These are phyloP conservation scores for Nansenia antarctica DNA, from an alignment of 2,113 vertebrate species.

Conservation along the genomic window DNA sequence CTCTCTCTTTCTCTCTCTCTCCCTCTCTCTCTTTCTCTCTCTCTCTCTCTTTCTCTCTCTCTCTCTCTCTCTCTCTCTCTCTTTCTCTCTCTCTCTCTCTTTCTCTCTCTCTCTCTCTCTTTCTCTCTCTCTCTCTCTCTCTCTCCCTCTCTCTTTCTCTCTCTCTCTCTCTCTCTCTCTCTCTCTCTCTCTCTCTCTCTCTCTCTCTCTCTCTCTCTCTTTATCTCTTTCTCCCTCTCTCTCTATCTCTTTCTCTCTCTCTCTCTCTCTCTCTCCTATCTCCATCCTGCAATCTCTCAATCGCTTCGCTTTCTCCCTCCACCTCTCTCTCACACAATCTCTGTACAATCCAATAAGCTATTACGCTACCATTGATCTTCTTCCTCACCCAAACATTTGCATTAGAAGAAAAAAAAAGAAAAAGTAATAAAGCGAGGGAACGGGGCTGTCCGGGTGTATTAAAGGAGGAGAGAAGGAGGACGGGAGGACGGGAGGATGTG, in stretches of 20 bases:
- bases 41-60: constrained; percentile 48
- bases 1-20: neutral
- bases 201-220: too few species aligned
- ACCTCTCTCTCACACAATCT: constrained; percentile 50
- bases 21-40: neutral
- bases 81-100: neutral
- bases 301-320: too few species aligned
- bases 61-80: constrained; percentile 6
- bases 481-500: constrained; percentile 13
- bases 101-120: constrained; percentile 22
- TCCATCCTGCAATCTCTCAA: neutral
- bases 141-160: constrained; percentile 14
- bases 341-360: constrained; percentile 66
- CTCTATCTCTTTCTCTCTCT: neutral
- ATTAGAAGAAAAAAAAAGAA: constrained; percentile 43
- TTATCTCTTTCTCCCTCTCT: neutral
- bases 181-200: too few species aligned
- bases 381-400: constrained; percentile 67
- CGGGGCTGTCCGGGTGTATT: constrained; percentile 24
- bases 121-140: constrained; percentile 41
- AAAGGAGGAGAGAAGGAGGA: constrained; percentile 23
- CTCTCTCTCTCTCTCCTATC: neutral
- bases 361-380: constrained; percentile 66
- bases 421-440: constrained; percentile 21
- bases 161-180: too few species aligned